A percentile compares a stretch with the other conserved stretches of the same genome.
Conservation (phyloP, 2,888 invertebrate species). For the Dermolepida albohirtum region DNA sequence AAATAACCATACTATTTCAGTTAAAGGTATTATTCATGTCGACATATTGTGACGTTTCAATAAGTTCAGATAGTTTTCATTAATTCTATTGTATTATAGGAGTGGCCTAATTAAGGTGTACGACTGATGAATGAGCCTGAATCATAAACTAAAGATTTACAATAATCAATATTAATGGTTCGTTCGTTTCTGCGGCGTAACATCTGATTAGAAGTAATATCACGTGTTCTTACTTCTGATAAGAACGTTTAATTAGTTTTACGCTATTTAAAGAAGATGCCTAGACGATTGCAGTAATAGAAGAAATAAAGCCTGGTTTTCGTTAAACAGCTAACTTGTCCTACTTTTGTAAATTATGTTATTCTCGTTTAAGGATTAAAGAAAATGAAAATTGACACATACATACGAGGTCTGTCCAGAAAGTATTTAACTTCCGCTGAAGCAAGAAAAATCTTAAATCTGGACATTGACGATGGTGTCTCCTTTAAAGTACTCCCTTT, state of each 20-base stretch:
- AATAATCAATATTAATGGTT: slow-evolving; percentile 31
- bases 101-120: slow-evolving; percentile 43
- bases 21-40: slow-evolving; percentile 49
- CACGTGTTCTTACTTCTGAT: slow-evolving; percentile 16
- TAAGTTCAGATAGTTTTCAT: slow-evolving; percentile 42
- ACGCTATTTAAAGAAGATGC: neutral
- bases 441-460: no score
- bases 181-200: slow-evolving; percentile 8
- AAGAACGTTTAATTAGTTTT: slow-evolving; percentile 11
- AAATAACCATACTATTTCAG: slow-evolving; percentile 53
- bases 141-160: slow-evolving; percentile 31
- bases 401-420: no score
- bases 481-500: no score
- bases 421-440: no score
- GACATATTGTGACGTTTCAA: slow-evolving; percentile 47
- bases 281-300: neutral
- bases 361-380: no score
- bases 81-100: slow-evolving; percentile 43
- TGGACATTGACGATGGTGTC: no score
- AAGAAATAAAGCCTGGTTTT: neutral
- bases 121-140: slow-evolving; percentile 39
- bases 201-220: slow-evolving; percentile 17
- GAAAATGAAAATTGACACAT: no score
- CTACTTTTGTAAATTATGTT: no score
- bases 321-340: no score